Evolutionary conservation across 2,113 vertebrate genomes (phyloP).

Genomic region (Gallinago jamesoni): DNA sequence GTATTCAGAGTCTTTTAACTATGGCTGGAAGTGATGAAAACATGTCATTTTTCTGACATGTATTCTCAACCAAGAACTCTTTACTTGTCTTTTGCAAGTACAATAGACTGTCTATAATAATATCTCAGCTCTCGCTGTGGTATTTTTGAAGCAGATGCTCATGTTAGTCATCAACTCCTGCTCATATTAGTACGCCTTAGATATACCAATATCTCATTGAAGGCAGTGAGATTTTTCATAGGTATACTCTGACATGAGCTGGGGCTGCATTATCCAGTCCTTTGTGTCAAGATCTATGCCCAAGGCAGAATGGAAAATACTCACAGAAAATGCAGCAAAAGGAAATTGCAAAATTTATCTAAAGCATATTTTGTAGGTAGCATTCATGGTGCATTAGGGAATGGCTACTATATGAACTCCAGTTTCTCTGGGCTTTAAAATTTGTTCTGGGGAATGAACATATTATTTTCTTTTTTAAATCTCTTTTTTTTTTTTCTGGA

Average conservation of each 20-base stretch:
- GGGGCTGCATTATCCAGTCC: neutral
- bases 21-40: constrained; percentile 67
- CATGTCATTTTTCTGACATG: constrained; percentile 74
- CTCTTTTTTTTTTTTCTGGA: neutral
- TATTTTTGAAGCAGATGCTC: constrained; percentile 61
- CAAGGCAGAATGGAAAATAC: neutral
- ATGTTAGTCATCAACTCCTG: constrained; percentile 58
- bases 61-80: constrained; percentile 66
- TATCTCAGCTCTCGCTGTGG: constrained; percentile 44
- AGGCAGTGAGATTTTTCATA: neutral
- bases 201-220: neutral
- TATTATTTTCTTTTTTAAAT: neutral
- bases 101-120: constrained; percentile 69
- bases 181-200: neutral
- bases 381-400: neutral
- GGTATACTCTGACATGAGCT: neutral
- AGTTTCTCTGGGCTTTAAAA: neutral
- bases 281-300: neutral
- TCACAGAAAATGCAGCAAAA: neutral
- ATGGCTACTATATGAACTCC: neutral
- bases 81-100: constrained; percentile 70
- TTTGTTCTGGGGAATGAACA: neutral
- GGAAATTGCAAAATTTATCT: constrained; percentile 5
- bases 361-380: neutral
- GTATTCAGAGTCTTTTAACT: constrained; percentile 68